Base-by-base conservation (phyloP, 2,888 invertebrate genomes). In the Rotaria magnacalcarata region DNA sequence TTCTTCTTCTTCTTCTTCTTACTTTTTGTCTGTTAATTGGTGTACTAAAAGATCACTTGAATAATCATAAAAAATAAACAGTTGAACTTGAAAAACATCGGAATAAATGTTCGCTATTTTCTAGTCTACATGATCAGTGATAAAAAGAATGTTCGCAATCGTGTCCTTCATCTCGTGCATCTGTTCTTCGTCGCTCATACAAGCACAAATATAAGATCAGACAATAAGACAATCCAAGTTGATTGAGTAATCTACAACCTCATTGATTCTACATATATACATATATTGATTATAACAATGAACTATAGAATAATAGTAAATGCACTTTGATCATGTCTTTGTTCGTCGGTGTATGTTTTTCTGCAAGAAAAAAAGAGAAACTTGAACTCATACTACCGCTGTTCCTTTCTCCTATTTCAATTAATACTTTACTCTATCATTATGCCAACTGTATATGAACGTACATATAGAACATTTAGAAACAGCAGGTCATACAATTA, bases 401-500 rank as follows among this genome's bases (percentile, higher is more conserved):
- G 67, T 67, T 67, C 34, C 67, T 67, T 67, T 67, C 67, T 67
- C 67, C 34, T 67, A 41, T 67, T 67, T 67, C 67, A 67, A 67
- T 67, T 67, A 67, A 67, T 67, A 67, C 67, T 67, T 67, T 67
- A 67, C 67, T 67, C 67, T 67, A 67, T 67, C 67, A 67, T 67
- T 67, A 67, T 34, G 34, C 67, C 27, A 67, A 67, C 67, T 67
- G 34, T 67, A 67, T 67, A 67, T 67, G 67, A 67, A 67, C 67
- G 67, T 67, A 67, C 19, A 67, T 34, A 67, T 41, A 67, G 34
- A 67, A 41, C 67, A 67, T 67, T 67, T 67, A 67, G 67, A 67
- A 67, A 67, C 67, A 67, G 67, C 67, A 67, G 67, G 67, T 67
- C 67, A 67, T 19, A 67, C 67, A 67, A 67, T 67, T 67, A 34